Base-by-base conservation (phyloP, 2,888 invertebrate species). In the Orthosia incerta region DNA sequence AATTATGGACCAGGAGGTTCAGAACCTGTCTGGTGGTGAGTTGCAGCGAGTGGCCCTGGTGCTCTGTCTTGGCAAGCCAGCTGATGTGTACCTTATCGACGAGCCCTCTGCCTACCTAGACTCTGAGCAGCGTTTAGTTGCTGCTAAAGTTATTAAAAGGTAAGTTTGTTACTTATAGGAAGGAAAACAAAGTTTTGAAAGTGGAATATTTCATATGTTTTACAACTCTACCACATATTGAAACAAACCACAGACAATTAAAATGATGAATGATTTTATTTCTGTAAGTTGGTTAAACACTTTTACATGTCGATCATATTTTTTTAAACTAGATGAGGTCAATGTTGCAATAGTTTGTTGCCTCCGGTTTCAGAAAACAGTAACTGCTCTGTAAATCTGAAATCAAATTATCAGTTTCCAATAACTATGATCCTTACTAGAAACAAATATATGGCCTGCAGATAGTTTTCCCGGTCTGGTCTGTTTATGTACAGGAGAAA, bases 61-160 rank as follows among this genome's bases (percentile, higher is more conserved):
- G 70, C 97, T 99, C 23, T 99, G 99, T 91, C 97, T 99, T 26
- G 99, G 99, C 63, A 99, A 99, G 94, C 99, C 99, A 0, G 99
- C 99, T 0, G 99, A 99, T 95, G 99, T 99, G 5, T 99, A 99
- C 94, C 97, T 99, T 31, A 98, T 99, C 88, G 99, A 99, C 91
- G 99, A 99, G 95, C 99, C 99, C 0, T 99, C 99, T 18, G 99
- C 99, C 61, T 99, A 99, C 95, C 97, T 99, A 80, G 99, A 99
- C 95, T 99, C 99, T 5, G 99, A 99, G 92, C 99, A 99, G 96
- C 99, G 99, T 99, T 97, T 99, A 70, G 99, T 99, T 75, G 99
- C 99, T 79, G 99, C 99, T 87, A 99, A 99, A 97, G 99, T 99
- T 90, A 99, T 99, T 86, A 99, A 99, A 94, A 97, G 99, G 98